Evolutionary conservation across 1,140 invertebrate genomes (phyloP), one percentile per base, ranked within the genome.

Genomic region (Bombus fervidus): DNA sequence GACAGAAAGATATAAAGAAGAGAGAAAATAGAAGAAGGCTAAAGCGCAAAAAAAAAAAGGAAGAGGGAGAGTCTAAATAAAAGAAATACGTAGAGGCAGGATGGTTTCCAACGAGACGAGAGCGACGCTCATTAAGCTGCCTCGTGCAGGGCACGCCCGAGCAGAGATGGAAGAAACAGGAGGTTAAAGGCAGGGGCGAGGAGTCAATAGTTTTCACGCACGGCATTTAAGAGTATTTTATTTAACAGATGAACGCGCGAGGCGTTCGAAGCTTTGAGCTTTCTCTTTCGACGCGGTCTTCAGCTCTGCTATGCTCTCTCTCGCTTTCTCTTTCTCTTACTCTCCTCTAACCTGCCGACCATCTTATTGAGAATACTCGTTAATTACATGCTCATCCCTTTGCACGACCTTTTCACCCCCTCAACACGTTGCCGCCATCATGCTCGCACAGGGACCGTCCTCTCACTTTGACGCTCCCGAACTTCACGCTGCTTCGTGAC

Each of bases 351-450:
- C 64, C 62, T 64, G 72, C 81, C 83, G 76, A 76, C 79, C 82
- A 71, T 91, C 91, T 91, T 91, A 91, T 91, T 91, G 86, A 91
- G 88, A 91, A 91, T 91, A 91, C 91, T 90, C 90, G 90, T 91
- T 91, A 91, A 91, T 91, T 91, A 91, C 90, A 91, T 86, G 91
- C 90, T 89, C 72, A 86, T 72, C 83, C 85, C 66, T 72, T 62
- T 34, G 41, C 66, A 34, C 69, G 57, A 41, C 37, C 85, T 69
- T 76, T 59, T 57, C 57, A 47, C 59, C 43, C 59, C 59, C 78
- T 59, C 41, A n/a, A 66, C 39, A 25, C 37, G 34, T n/a, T 39
- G 53, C 34, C 43, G 10, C 47, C 47, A 53, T 43, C 53, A 3
- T 37, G 53, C 13, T n/a, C 75, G n/a, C n/a, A 41, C 75, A 64